A percentile compares a stretch with the other conserved stretches of the same genome.
Evolutionary conservation across 2,797 vertebrate species (phyloP).

Genomic region (Sebastes iracundus): DNA sequence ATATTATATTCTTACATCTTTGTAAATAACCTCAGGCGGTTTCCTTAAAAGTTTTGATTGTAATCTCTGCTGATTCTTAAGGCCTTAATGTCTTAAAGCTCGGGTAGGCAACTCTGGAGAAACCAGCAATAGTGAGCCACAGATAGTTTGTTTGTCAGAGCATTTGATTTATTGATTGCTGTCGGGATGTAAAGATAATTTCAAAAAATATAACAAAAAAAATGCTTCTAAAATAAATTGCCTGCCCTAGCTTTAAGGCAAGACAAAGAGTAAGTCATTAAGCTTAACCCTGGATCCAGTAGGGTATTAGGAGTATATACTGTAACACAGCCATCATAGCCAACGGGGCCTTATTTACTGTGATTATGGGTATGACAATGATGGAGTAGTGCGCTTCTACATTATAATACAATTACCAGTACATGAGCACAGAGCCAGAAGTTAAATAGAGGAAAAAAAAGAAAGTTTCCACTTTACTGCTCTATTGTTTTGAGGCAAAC

Average conservation of each 20-base stretch:
- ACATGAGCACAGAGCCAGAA: background rate
- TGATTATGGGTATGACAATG: conserved; percentile 30
- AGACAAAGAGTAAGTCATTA: background rate
- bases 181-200: background rate
- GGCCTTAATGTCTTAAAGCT: background rate
- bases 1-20: background rate
- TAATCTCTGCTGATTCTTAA: conserved; percentile 15
- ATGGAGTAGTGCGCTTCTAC: background rate
- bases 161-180: background rate
- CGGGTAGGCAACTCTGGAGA: accelerated
- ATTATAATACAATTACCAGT: conserved; percentile 12
- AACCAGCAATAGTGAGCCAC: background rate
- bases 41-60: conserved; percentile 11
- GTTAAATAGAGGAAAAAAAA: background rate
- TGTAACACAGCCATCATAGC: conserved; percentile 5
- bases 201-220: background rate
- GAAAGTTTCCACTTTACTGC: background rate
- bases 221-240: background rate
- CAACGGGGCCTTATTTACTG: conserved; percentile 12
- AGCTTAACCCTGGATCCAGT: background rate
- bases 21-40: conserved; percentile 1
- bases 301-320: background rate
- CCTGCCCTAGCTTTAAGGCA: background rate
- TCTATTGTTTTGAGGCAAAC: background rate
- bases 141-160: background rate